Base-by-base conservation (phyloP, 2,797 vertebrate species). In the Melanitta fusca region DNA sequence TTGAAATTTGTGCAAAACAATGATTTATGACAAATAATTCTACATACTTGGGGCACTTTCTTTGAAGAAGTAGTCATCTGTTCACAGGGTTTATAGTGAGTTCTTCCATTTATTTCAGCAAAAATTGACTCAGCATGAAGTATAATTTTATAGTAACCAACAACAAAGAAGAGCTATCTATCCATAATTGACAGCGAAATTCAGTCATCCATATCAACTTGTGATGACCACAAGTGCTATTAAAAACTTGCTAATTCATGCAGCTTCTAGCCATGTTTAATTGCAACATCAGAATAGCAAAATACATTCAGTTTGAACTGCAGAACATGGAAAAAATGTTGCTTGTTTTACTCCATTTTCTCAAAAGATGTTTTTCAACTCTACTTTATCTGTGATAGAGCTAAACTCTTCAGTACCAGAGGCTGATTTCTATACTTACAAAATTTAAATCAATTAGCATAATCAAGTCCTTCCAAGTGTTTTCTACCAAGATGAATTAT, bases 401-500 rank as follows among this genome's bases (percentile, higher is more conserved):
- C 68, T 94, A 91, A 89, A 95, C 58, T 80, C 70, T 75, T 89
- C 66, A 60, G 49, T 89, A 92, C 70, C 43, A 93, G 80, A 86
- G 88, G 72, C 80, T 83, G 32, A 92, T 89, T 65, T 92, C 69
- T 94, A 94, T 86, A 91, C 88, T 96, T 96, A 70, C 43, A 73
- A 78, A 88, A 92, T 85, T 95, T 97, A 93, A 96, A 93, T 89
- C 92, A 96, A 97, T 94, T 94, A 95, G 94, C 88, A 91, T 93
- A 95, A 97, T 96, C 95, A 97, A 96, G 89, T 85, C 77, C 66
- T 85, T 93, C 79, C 85, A 96, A 91, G n/a, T 87, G 71, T 94
- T 95, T 96, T 80, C 90, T 56, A 96, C 24, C 77, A 65, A 95
- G 77, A 94, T 85, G 58, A 96, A 96, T 93, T 94, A 97, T 36